Base-by-base conservation (phyloP, 2,888 invertebrate genomes). In the Clanis bilineata region DNA sequence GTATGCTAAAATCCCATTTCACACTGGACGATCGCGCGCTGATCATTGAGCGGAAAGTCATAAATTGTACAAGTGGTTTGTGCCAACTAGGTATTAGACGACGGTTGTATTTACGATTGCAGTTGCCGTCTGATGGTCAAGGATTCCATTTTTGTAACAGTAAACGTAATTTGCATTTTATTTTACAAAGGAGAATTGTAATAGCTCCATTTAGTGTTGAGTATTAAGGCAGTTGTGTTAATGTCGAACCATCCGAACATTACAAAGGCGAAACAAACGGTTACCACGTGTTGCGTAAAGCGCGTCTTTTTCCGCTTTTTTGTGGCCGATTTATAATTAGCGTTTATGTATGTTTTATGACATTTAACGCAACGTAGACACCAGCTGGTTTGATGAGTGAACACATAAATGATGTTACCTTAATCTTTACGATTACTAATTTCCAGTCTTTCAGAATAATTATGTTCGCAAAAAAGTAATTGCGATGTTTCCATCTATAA, bases 271-370 rank as follows among this genome's bases (percentile, higher is more conserved):
- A 41, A 41, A 41, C 41, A 41, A 41, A 41, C 41, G 15, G 41
- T 41, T 18, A 18, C 41, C 41, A 41, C 41, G 7, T 43, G 44
- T 55, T 28, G 22, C 44, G 10, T 5, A 62, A 62, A 58, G 28
- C 63, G 51, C 41, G 56, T 64, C 64, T 67, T 64, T 71, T 70
- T 67, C 63, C 58, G 63, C 62, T 70, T 62, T 59, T 44, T 56
- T 45, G 74, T 73, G 71, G 76, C 73, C 65, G 71, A 68, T 67
- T 77, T 89, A 88, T 87, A 87, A 87, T 88, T 89, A 88, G 83
- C 76, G 80, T 83, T 84, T 83, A 86, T 84, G 85, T 79, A 70
- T 79, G 77, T 83, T 89, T 89, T 88, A 89, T 86, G 82, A 84
- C 83, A 84, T 84, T 82, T 83, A 80, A 88, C 82, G 80, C 77